Percentiles rank a stretch among this genome's conserved stretches.
Conservation (phyloP, 2,888 invertebrate genomes). For the Lithophane leautieri region DNA sequence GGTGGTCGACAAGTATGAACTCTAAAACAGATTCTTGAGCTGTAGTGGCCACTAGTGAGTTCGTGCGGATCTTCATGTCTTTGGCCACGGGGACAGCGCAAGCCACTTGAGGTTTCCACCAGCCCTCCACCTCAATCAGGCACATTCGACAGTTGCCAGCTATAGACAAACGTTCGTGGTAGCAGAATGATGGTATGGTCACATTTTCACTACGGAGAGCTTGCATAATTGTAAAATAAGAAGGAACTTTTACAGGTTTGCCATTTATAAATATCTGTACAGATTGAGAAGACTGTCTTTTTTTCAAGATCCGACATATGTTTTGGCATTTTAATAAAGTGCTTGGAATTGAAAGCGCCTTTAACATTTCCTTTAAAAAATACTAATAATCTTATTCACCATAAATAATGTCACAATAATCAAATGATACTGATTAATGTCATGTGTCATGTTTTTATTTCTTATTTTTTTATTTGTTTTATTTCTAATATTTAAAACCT, state of each 20-base stretch:
- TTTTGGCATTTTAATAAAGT: slow-evolving; percentile 68
- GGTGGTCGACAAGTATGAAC: slow-evolving; percentile 98
- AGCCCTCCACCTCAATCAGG: slow-evolving; percentile 98
- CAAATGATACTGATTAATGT: slow-evolving; percentile 4
- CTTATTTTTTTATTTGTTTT: not conserved
- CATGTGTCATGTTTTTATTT: not conserved
- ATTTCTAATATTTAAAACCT: not conserved
- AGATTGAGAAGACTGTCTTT: slow-evolving; percentile 45
- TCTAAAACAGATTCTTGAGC: slow-evolving; percentile 97
- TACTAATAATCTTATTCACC: not conserved
- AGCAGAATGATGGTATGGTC: slow-evolving; percentile 97
- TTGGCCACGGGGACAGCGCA: slow-evolving; percentile 99
- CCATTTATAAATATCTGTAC: slow-evolving; percentile 98
- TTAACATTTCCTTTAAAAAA: slow-evolving; percentile 72
- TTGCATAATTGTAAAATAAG: slow-evolving; percentile 98
- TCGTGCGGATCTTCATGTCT: slow-evolving; percentile 98
- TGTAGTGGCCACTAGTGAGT: slow-evolving; percentile 94
- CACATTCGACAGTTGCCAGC: slow-evolving; percentile 99
- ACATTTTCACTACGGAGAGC: slow-evolving; percentile 77
- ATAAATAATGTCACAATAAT: slow-evolving; percentile 8
- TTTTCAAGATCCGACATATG: slow-evolving; percentile 58
- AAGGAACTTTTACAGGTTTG: slow-evolving; percentile 96
- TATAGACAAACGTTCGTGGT: slow-evolving; percentile 98
- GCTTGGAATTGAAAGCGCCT: slow-evolving; percentile 59
- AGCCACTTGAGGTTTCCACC: slow-evolving; percentile 98